Conservation (phyloP, 2,113 vertebrate species). For the Calidris pygmaea region DNA sequence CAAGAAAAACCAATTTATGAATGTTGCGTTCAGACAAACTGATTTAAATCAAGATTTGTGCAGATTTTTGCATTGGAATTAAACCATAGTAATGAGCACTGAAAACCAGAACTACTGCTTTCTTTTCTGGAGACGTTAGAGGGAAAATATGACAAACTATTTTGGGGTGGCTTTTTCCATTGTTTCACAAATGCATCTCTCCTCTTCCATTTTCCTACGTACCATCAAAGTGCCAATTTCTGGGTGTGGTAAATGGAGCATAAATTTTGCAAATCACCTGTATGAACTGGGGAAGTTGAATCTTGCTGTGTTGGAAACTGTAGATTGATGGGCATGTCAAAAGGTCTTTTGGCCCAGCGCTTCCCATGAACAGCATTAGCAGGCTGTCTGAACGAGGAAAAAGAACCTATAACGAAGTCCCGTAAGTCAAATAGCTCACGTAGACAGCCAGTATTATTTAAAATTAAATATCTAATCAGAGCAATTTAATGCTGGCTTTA, state of each 20-base stretch:
- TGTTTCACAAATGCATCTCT: neutral
- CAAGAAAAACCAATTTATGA: neutral
- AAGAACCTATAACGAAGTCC: neutral
- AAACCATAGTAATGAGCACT: neutral
- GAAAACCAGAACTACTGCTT: neutral
- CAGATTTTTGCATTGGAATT: neutral
- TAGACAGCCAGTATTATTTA: neutral
- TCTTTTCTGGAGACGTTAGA: neutral
- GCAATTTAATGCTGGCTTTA: neutral
- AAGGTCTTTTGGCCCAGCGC: neutral
- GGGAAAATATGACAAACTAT: neutral
- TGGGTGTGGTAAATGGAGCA: neutral
- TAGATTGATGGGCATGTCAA: neutral
- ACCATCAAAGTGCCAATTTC: neutral
- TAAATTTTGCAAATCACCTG: neutral
- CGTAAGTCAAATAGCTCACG: neutral
- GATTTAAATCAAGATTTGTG: neutral
- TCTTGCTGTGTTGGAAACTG: neutral
- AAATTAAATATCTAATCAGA: conserved; percentile 11
- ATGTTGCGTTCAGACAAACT: neutral
- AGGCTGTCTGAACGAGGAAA: neutral
- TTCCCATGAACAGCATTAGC: neutral
- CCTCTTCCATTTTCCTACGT: neutral
- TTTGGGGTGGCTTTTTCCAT: neutral
- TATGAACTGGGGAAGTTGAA: neutral